Evolutionary conservation across 2,888 invertebrate species (phyloP), one percentile per base, ranked within the genome.

Genomic region (Prosopocoilus inquinatus): DNA sequence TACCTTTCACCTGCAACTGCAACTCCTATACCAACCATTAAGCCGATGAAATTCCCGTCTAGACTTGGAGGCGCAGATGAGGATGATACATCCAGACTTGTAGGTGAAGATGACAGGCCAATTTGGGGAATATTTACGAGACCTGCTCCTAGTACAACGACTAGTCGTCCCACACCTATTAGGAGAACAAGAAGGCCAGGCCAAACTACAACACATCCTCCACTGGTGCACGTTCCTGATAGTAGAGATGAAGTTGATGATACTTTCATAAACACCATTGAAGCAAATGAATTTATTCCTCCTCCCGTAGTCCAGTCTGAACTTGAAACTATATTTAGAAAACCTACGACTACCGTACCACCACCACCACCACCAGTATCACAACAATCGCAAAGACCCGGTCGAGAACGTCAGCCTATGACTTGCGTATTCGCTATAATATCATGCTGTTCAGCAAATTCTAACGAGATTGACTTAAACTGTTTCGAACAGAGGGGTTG

Each of bases 401-500:
- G 15, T 9, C 34, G 34, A 13, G 32, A 39, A 7, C 34, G 67
- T 73, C 49, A 78, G 16, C 78, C 86, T 1, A 80, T 84, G 7
- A 80, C 82, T 1, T 91, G 91, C 67, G 84, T 88, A 0, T 86
- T 88, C 84, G 91, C 91, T 0, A 87, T 91, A 47, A 77, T 89
- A 4, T 83, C 86, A 1, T 92, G 91, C 69, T 91, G 91, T 67
- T 78, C 84, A 1, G 74, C 77, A 1, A 74, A 76, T 0, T 75
- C 75, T n/a, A 76, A 75, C 55, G 73, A 78, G 9, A 75, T 83
- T 47, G 75, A 80, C 2, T 79, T 80, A 61, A 75, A 71, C 9
- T 92, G 91, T 70, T 91, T 91, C 58, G 90, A 90, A 72, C 77
- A 81, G 7, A 75, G 87, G 50, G 84, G 85, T 5, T 92, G 91